These are phyloP conservation scores for Graptemys geographica DNA, from an alignment of 2,797 vertebrate species.

Conservation along the genomic window DNA sequence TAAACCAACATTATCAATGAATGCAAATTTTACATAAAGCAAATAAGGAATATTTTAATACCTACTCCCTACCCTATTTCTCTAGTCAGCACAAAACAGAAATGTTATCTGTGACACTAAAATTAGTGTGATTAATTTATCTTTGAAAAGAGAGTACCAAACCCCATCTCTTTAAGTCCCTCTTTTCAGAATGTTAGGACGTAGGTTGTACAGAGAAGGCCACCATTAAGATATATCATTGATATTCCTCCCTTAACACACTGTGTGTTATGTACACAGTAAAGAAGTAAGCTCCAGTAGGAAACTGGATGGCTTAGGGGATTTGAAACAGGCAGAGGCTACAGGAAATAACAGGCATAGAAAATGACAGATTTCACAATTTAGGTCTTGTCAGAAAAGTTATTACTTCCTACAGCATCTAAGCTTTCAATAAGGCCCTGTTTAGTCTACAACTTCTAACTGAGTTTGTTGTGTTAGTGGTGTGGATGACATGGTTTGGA, in stretches of 20 bases:
- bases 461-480: neutral
- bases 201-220: neutral
- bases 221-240: neutral
- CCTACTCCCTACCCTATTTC: slow-evolving; percentile 2
- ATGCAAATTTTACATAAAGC: slow-evolving; percentile 80
- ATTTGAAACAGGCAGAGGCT: neutral
- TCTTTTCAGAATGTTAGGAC: neutral
- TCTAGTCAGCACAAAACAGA: slow-evolving; percentile 23
- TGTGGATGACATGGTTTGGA: neutral
- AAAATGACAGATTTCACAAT: neutral
- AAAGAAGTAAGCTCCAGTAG: neutral
- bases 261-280: neutral
- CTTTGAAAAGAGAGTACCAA: neutral
- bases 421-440: neutral
- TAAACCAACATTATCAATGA: slow-evolving; percentile 76
- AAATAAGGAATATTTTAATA: slow-evolving; percentile 43
- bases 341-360: neutral
- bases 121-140: neutral
- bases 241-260: neutral
- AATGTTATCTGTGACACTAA: slow-evolving; percentile 6
- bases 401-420: neutral
- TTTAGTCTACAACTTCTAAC: neutral
- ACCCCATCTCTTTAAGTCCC: neutral
- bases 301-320: neutral
- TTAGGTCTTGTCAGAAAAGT: neutral